phyloP scores from a whole-genome alignment of 2,797 vertebrate species.

The Acropternis orthonyx region DNA sequence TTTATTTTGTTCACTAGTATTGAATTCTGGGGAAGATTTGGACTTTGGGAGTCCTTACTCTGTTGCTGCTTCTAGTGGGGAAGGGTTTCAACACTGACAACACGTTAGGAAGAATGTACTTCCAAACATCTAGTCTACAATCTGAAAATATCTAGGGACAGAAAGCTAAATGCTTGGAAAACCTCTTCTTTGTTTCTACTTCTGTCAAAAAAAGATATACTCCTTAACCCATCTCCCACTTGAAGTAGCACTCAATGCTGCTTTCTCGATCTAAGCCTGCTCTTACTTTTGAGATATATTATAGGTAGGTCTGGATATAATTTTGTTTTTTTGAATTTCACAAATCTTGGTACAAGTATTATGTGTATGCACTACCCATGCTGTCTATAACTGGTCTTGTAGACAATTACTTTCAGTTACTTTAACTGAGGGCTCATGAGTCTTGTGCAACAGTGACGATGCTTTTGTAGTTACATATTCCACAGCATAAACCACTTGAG shows the following conservation, averaged over 20 bases:
- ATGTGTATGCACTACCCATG: background rate
- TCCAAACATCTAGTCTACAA: background rate
- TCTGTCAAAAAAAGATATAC: background rate
- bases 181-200: background rate
- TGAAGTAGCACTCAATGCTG: background rate
- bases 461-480: background rate
- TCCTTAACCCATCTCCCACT: background rate
- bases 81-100: background rate
- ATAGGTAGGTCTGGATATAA: background rate
- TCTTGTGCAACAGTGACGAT: background rate
- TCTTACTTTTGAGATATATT: background rate
- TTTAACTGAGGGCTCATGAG: background rate
- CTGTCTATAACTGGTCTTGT: background rate
- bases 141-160: background rate
- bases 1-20: background rate
- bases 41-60: background rate
- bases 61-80: background rate
- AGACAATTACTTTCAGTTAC: background rate
- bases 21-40: background rate
- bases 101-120: background rate
- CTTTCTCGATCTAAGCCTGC: background rate
- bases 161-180: background rate
- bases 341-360: background rate
- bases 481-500: background rate
- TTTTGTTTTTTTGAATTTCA: background rate